Conservation (phyloP, 2,888 invertebrate species). For the Plusia festucae region DNA sequence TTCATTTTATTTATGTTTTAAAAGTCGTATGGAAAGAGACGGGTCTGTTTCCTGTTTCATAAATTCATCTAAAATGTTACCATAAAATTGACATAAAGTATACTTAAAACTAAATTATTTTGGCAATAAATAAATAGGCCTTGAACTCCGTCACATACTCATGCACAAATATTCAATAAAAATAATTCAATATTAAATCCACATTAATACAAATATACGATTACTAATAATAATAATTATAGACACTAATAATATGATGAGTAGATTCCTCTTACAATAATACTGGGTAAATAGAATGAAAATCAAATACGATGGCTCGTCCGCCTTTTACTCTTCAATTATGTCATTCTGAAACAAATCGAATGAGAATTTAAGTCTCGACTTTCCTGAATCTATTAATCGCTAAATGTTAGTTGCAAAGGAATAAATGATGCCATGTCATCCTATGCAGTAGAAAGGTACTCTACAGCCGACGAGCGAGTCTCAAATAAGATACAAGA, state of each 20-base stretch:
- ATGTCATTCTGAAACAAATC: slow-evolving; percentile 24
- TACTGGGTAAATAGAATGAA: slow-evolving; percentile 69
- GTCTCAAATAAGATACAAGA: too few relatives aligned
- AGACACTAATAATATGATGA: slow-evolving; percentile 58
- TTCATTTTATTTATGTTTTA: slow-evolving; percentile 20
- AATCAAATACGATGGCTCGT: slow-evolving; percentile 54
- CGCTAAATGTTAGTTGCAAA: too few relatives aligned
- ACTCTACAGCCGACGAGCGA: too few relatives aligned
- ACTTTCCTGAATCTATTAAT: too few relatives aligned
- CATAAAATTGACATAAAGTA: slow-evolving; percentile 48
- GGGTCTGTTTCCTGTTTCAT: slow-evolving; percentile 16
- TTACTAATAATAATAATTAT: slow-evolving; percentile 64
- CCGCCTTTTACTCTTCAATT: slow-evolving; percentile 11
- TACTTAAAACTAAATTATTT: slow-evolving; percentile 53
- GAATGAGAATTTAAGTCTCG: too few relatives aligned
- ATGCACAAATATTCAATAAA: slow-evolving; percentile 47
- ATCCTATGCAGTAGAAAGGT: too few relatives aligned
- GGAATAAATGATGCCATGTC: too few relatives aligned
- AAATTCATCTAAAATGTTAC: slow-evolving; percentile 49
- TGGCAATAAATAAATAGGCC: slow-evolving; percentile 66
- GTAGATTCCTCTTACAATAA: slow-evolving; percentile 64
- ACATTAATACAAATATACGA: slow-evolving; percentile 68
- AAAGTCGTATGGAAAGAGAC: slow-evolving; percentile 31
- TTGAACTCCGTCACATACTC: slow-evolving; percentile 67
- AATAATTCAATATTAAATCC: slow-evolving; percentile 65